Base-by-base conservation (phyloP, 92 coral and sea anemone genomes). In the Hydrozoanthus gracilis region DNA sequence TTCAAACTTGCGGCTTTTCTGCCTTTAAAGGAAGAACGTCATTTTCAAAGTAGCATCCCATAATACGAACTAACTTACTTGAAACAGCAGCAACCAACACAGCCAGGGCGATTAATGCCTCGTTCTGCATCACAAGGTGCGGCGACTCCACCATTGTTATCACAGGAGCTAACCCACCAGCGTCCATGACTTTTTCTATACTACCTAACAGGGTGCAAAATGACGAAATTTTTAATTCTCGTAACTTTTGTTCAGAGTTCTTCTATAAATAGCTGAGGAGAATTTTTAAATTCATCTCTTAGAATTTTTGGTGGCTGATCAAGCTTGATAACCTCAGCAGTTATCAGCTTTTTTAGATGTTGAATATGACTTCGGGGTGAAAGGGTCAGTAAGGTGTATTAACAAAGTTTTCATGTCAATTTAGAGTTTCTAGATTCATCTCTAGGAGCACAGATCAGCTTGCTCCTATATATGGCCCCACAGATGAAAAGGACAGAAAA, bases 101-200 rank as follows among this genome's bases (percentile, higher is more conserved):
- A 45, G 96, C 90, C 89, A 96, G 73, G 0, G 94, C 98, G 76
- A 96, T 96, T 52, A 96, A 80, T 7, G 99, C 99, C 83, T 96
- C 99, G 84, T 96, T 96, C 88, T 96, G 99, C 93, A 95, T 94
- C 82, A 95, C 80, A 62, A 79, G 82, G 78, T 92, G 94, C 8
- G 94, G 91, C n/a, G 95, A 91, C 6, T 86, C 76, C 77, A 93
- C 91, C 93, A 95, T 95, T 70, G 94, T 88, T 55, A 85, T 87
- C 60, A 96, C 90, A 4, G 95, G 95, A 8, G 88, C 79, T 44
- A 95, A 91, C 14, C 92, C 99, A 47, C 93, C 96, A 74, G 89
- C 61, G 61, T 89, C 91, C 54, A 96, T 92, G 20, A 96, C 85
- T 83, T 91, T 88, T 54, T 88, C 88, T 46, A 87, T 83, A 20